phyloP scores from a whole-genome alignment of 2,888 invertebrate genomes.

The Altica lythri region DNA sequence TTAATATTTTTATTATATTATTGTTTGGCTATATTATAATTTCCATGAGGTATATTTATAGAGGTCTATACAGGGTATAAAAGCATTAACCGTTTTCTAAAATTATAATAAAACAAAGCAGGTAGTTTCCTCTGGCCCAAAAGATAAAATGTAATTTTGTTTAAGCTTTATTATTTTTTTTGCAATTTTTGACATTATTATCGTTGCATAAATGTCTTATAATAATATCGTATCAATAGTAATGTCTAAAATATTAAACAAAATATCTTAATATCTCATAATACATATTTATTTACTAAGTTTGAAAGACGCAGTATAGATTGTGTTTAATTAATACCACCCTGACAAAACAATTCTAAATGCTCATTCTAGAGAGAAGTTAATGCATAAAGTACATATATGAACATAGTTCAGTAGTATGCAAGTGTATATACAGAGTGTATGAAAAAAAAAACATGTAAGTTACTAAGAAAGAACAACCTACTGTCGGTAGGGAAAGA shows the following conservation, averaged over 20 bases:
- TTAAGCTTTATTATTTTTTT: no score
- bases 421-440: conserved; percentile 55
- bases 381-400: conserved; percentile 46
- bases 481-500: conserved; percentile 35
- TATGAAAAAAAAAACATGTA: conserved; percentile 47
- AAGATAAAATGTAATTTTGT: no score
- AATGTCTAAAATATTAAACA: no score
- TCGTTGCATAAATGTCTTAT: no score
- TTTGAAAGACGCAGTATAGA: no score
- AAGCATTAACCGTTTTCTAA: conserved; percentile 16
- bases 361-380: conserved; percentile 54
- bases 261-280: no score
- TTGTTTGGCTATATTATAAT: no score
- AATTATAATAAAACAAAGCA: conserved; percentile 21
- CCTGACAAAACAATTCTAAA: conserved; percentile 54
- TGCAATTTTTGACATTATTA: no score
- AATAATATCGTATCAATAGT: no score
- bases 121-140: conserved; percentile 43
- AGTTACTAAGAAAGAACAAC: conserved; percentile 41
- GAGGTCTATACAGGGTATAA: conserved; percentile 46
- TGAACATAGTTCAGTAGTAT: conserved; percentile 54
- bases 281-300: no score
- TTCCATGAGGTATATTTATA: conserved; percentile 34
- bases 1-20: no score
- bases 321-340: conserved; percentile 29